Base-by-base conservation (phyloP, 2,888 invertebrate genomes). In the Tenthredo mesomela region DNA sequence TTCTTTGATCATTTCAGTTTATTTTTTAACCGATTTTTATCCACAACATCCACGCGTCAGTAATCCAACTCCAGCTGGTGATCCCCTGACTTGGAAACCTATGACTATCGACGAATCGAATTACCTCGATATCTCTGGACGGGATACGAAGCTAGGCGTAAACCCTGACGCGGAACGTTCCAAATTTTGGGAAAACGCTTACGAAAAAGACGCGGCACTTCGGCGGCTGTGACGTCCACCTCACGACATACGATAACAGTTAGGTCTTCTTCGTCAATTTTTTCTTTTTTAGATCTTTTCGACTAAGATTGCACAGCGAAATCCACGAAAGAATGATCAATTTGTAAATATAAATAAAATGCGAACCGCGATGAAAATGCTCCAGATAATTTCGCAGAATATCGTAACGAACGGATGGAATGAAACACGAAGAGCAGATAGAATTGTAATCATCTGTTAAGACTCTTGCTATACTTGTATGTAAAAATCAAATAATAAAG, bases 41-140 rank as follows among this genome's bases (percentile, higher is more conserved):
- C 10, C 25, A 7, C 15, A 43, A 94, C 58, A 43, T 43, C 10
- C 25, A 7, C 15, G 50, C 93, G 93, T 84, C 90, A 94, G 94
- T 50, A 93, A 94, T 87, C 94, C 94, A 43, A 94, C 94, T 25
- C 94, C 94, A 2, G 90, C 92, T 82, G 94, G 94, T 85, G 92
- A 93, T 15, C 87, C 93, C 37, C 89, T 94, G 54, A 25, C n/a
- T 12, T 80, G 80, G 80, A 80, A 80, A 21, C 80, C 80, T 2
- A 6, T 40, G 6, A 80, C 40, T 4, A 21, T 21, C 21, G 61
- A 40, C 40, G 37, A 40, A 21, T 61, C 40, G 25, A n/a, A 61
- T 10, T 80, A 61, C 61, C 21, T 80, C 25, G 2, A 80, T 10
- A 80, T 80, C 12, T 80, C 80, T 21, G 80, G 80, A n/a, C 18